Percentiles rank a stretch among this genome's conserved stretches.
phyloP scores from a whole-genome alignment of 2,113 vertebrate species.

The Ailurus styani region DNA sequence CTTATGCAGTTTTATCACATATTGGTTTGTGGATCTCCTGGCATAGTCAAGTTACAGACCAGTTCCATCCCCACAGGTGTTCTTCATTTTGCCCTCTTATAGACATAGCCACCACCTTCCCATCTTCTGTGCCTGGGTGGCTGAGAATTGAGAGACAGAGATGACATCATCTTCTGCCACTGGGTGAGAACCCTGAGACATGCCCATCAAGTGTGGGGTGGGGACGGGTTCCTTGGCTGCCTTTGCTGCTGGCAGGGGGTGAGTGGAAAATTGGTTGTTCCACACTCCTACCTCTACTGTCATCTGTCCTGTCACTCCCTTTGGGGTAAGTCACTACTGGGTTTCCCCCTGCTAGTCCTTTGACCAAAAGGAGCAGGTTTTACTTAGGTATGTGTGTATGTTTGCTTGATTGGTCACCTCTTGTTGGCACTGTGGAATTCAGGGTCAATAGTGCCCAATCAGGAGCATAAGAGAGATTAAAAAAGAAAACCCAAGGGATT shows the following conservation, averaged over 20 bases:
- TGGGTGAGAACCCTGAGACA: background rate
- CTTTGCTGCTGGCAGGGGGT: background rate
- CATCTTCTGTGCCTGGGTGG: background rate
- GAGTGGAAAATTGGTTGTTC: background rate
- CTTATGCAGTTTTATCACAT: background rate
- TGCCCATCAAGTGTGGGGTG: background rate
- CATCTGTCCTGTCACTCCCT: too few relatives aligned
- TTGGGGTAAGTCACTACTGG: background rate
- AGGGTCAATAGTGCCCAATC: background rate
- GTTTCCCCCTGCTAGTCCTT: background rate
- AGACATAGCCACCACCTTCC: background rate
- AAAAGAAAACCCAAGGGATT: background rate
- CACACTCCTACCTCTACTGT: background rate
- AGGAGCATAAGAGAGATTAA: background rate
- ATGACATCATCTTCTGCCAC: background rate
- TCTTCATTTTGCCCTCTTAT: background rate
- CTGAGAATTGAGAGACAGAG: background rate
- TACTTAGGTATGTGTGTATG: background rate
- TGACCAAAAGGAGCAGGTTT: background rate
- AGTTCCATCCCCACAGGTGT: background rate
- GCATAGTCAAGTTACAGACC: background rate
- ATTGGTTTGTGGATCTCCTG: background rate
- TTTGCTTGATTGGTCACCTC: too few relatives aligned
- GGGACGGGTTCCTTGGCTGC: background rate
- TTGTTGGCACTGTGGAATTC: background rate